Evolutionary conservation across 1,140 invertebrate genomes (phyloP).

Genomic region (Cydia amplana): DNA sequence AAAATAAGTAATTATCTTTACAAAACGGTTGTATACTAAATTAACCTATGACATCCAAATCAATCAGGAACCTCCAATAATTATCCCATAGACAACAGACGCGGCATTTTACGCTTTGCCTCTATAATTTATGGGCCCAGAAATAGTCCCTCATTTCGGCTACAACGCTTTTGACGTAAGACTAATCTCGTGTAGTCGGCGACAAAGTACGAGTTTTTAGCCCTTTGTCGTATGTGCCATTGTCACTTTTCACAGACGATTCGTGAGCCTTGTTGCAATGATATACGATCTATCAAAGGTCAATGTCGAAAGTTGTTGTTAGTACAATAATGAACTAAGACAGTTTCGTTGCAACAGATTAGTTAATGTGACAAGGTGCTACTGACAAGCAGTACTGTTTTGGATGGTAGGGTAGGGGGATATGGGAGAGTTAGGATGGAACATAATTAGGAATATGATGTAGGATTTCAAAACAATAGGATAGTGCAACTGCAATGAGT

Average conservation of each 20-base stretch:
- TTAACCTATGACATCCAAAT: conserved; percentile 2
- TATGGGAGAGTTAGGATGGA: neutral
- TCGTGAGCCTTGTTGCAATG: no score
- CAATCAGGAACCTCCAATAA: neutral
- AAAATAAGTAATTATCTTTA: no score
- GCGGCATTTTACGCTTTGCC: neutral
- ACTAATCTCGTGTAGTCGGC: neutral
- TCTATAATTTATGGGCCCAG: conserved; percentile 2
- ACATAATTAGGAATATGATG: neutral
- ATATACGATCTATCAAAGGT: no score
- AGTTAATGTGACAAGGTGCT: neutral
- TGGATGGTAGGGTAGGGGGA: neutral
- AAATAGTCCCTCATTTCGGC: conserved; percentile 7
- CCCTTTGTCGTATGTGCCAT: neutral
- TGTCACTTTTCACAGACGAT: no score
- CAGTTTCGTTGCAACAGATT: neutral
- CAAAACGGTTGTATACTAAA: neutral
- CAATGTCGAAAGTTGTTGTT: no score
- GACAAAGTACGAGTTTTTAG: neutral
- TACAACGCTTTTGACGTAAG: neutral
- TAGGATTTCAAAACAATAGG: neutral
- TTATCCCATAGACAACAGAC: neutral
- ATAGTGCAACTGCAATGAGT: neutral
- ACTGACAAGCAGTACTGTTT: neutral
- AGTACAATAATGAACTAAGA: neutral